phyloP scores from a whole-genome alignment of 1,140 invertebrate species.

The Phymorhynchus buccinoides region DNA sequence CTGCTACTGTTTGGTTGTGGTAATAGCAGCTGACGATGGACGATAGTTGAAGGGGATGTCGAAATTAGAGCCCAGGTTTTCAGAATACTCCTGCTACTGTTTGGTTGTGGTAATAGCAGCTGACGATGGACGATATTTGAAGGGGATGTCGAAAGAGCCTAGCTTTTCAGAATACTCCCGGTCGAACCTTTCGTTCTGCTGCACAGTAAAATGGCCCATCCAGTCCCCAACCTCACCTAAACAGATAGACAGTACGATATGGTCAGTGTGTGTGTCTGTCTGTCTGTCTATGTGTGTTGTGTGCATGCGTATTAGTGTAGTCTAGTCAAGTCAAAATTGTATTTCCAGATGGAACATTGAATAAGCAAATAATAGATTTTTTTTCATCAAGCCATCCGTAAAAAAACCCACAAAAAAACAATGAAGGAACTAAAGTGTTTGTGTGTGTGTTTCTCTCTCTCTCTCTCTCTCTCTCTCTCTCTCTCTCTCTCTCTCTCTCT shows the following conservation, averaged over 20 bases:
- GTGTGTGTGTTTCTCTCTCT: background rate
- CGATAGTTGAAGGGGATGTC: too few species aligned
- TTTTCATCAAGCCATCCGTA: too few species aligned
- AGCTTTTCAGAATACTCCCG: constrained; percentile 60
- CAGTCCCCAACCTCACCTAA: constrained; percentile 75
- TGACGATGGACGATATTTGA: constrained; percentile 48
- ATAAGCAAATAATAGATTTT: too few species aligned
- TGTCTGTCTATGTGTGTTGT: constrained; percentile 5
- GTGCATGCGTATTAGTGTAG: background rate
- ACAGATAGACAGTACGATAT: constrained; percentile 22
- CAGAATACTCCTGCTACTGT: too few species aligned
- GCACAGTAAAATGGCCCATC: constrained; percentile 73
- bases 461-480: background rate
- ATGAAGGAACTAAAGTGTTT: too few species aligned
- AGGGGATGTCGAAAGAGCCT: constrained; percentile 53
- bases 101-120: background rate
- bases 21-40: background rate
- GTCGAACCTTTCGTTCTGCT: constrained; percentile 72
- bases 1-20: too few species aligned
- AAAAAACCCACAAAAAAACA: too few species aligned
- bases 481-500: background rate
- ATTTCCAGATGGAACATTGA: too few species aligned
- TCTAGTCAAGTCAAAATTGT: too few species aligned
- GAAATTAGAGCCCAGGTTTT: too few species aligned
- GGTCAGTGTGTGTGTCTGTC: constrained; percentile 14